Evolutionary conservation across 2,888 invertebrate species (phyloP), one percentile per base, ranked within the genome.

Genomic region (Arrhopalites spinosus): DNA sequence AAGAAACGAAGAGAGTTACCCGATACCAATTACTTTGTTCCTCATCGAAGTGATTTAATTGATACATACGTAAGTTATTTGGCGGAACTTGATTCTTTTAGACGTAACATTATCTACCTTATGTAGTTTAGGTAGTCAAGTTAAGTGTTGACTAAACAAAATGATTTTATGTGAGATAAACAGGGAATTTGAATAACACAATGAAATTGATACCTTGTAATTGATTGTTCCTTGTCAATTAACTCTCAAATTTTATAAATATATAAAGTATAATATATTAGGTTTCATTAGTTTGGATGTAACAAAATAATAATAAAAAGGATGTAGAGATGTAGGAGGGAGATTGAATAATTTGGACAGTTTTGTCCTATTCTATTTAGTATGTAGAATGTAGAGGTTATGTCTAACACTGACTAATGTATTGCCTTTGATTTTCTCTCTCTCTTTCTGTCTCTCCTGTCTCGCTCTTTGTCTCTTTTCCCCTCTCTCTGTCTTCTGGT

Each of bases 11-110:
- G 93, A 82, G 96, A 96, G 84, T 94, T 95, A 91, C 96, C 96
- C 86, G 95, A 95, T 87, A 94, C 94, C 86, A 95, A 95, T 87
- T 96, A 95, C 87, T 95, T 95, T 87, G 96, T 97, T 84, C 97
- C 97, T 78, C 95, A 96, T 86, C 91, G 95, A 84, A 93, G 93
- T 85, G 96, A 96, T 87, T 91, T 93, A 85, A 95, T 98, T 84
- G 96, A 96, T 87, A 95, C 95, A 86, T 95, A 96, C 86, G 96
- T 96, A 87, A 92, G 94, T n/a, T n/a, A n/a, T n/a, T n/a, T n/a
- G n/a, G n/a, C n/a, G n/a, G n/a, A n/a, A n/a, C n/a, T n/a, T n/a
- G n/a, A n/a, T n/a, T n/a, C 90, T n/a, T n/a, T n/a, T 67, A n/a
- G 11, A 11, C 36, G 11, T 27, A 61, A 20, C 61, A 20, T 17